Conservation (phyloP, 2,797 vertebrate species). For the Diplodus puntazzo region DNA sequence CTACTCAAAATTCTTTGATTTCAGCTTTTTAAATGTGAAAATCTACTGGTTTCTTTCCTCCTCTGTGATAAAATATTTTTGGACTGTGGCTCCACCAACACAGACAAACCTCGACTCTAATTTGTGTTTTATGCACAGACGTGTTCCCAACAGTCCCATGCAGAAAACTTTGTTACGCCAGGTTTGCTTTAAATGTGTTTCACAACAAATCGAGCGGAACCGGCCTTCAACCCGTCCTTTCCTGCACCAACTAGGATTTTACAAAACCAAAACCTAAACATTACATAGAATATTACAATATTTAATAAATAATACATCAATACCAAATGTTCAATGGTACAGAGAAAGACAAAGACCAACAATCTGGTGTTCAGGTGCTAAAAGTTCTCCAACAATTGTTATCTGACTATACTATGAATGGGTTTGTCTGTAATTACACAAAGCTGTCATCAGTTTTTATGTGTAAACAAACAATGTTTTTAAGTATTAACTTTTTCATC, state of each 20-base stretch:
- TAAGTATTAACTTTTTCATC: background rate
- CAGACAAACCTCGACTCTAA: constrained; percentile 8
- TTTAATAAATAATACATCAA: background rate
- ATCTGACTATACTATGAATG: no score
- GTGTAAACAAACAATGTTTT: background rate
- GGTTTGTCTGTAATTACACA: background rate
- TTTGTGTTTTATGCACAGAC: constrained; percentile 43
- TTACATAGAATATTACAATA: background rate
- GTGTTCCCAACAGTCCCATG: constrained; percentile 26
- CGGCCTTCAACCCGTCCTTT: constrained; percentile 10
- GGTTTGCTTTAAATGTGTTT: constrained; percentile 38
- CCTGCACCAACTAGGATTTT: background rate
- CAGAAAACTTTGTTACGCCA: constrained; percentile 19
- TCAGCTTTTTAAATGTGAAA: no score
- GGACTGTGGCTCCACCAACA: background rate
- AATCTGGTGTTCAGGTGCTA: background rate
- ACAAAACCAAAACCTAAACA: background rate
- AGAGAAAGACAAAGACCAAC: background rate
- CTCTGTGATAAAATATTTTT: no score
- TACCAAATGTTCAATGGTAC: background rate
- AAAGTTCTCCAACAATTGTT: background rate
- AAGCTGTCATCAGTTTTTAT: background rate
- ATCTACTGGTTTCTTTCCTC: no score
- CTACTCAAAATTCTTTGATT: no score
- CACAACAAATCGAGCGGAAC: constrained; percentile 47